These are phyloP conservation scores for Hipparchia sbordonii DNA, from an alignment of 2,888 invertebrate species.

Conservation along the genomic window DNA sequence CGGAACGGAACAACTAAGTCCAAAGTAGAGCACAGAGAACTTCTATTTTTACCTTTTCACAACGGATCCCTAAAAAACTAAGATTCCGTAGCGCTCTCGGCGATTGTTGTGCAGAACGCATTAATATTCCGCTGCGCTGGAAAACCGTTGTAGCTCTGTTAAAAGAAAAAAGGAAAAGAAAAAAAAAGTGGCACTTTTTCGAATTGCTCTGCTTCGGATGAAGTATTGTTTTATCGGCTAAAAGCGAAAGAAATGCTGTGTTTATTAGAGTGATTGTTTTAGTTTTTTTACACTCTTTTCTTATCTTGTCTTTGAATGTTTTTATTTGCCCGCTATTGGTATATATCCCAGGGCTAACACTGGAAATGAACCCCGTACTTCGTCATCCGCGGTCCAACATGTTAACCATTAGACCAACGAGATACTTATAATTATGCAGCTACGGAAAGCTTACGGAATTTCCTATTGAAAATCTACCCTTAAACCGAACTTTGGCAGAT, in stretches of 20 bases:
- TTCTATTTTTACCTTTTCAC: conserved; percentile 33
- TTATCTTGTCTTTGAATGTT: neutral
- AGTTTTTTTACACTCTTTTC: conserved; percentile 20
- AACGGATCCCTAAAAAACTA: conserved; percentile 39
- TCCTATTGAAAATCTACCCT: no score
- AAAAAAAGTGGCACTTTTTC: conserved; percentile 39
- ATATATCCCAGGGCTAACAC: no score
- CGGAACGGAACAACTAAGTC: no score
- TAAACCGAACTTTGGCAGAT: no score
- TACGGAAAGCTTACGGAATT: no score
- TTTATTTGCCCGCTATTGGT: no score
- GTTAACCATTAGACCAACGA: no score
- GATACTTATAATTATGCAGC: no score
- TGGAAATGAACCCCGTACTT: no score
- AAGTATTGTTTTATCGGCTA: conserved; percentile 39
- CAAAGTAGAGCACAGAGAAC: neutral
- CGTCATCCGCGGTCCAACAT: no score
- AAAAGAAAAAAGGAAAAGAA: conserved; percentile 31
- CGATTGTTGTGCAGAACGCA: conserved; percentile 37
- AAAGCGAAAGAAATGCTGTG: conserved; percentile 36
- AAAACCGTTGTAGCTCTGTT: conserved; percentile 35
- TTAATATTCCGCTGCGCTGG: conserved; percentile 39
- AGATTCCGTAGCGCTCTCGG: conserved; percentile 38
- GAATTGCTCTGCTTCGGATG: conserved; percentile 39
- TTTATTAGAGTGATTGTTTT: conserved; percentile 36